phyloP scores from a whole-genome alignment of 2,113 vertebrate genomes.

The Nerophis lumbriciformis region DNA sequence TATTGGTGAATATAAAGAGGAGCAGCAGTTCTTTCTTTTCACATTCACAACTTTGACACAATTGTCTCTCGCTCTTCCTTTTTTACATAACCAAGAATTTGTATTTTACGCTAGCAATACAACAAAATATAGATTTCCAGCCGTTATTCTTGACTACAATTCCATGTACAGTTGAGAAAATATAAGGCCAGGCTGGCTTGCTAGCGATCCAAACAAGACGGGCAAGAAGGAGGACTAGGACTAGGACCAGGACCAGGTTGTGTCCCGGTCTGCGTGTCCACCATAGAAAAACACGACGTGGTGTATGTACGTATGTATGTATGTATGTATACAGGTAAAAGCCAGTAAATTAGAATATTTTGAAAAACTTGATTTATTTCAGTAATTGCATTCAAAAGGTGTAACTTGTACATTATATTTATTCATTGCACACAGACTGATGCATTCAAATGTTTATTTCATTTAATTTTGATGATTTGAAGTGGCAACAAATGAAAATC shows the following conservation, averaged over 20 bases:
- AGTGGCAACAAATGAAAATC: no score
- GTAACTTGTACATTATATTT: no score
- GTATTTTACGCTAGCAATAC: slow-evolving; percentile 98
- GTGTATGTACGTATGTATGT: slow-evolving; percentile 34
- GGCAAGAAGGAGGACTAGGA: slow-evolving; percentile 84
- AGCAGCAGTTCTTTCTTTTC: slow-evolving; percentile 34
- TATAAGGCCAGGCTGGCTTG: slow-evolving; percentile 99
- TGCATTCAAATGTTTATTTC: no score
- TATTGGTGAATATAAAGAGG: slow-evolving; percentile 1
- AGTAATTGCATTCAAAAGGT: no score
- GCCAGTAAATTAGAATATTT: no score
- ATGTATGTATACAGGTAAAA: no score
- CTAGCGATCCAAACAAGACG: slow-evolving; percentile 93
- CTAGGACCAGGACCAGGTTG: slow-evolving; percentile 38
- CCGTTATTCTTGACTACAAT: slow-evolving; percentile 92
- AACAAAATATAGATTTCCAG: slow-evolving; percentile 99
- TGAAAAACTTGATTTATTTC: no score
- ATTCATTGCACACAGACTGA: no score
- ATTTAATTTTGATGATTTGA: no score
- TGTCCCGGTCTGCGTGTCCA: slow-evolving; percentile 81
- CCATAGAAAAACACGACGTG: slow-evolving; percentile 78
- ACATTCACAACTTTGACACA: slow-evolving; percentile 81
- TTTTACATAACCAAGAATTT: slow-evolving; percentile 80
- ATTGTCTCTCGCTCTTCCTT: slow-evolving; percentile 75
- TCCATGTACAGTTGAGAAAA: slow-evolving; percentile 98